These are phyloP conservation scores for Jacana jacana DNA, from an alignment of 2,113 vertebrate genomes.

Conservation along the genomic window DNA sequence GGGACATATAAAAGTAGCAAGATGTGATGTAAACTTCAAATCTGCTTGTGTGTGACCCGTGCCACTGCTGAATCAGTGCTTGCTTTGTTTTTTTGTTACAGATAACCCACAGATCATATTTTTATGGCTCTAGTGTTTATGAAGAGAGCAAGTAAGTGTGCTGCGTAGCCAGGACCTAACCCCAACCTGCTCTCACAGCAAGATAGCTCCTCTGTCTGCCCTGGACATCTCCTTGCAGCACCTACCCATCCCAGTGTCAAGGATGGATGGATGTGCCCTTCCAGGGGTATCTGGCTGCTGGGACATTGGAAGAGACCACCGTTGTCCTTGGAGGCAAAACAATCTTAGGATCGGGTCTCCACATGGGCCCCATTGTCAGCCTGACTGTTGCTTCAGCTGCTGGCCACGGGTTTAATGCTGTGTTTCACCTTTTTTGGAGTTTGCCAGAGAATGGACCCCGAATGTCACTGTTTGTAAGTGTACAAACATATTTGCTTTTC, in stretches of 20 bases:
- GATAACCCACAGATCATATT: neutral
- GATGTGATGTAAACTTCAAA: conserved; percentile 11
- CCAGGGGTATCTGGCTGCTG: neutral
- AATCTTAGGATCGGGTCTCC: accelerated
- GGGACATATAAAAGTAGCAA: neutral
- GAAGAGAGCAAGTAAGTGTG: neutral
- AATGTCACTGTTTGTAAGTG: neutral
- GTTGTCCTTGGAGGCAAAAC: accelerated
- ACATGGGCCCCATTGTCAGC: accelerated
- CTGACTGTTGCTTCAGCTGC: neutral
- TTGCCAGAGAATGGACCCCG: neutral
- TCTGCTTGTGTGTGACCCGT: neutral
- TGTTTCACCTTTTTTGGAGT: neutral
- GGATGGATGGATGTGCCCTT: neutral
- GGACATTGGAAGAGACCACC: accelerated
- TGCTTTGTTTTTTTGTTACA: neutral
- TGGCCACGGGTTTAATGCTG: neutral
- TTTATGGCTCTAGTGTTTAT: neutral
- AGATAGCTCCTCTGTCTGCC: neutral
- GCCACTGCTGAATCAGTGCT: conserved; percentile 14
- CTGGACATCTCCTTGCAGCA: neutral
- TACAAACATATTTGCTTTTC: neutral
- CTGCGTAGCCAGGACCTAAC: neutral
- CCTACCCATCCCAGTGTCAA: accelerated
- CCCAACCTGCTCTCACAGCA: accelerated